These are phyloP conservation scores for Xiphorhynchus erythropygius DNA, from an alignment of 2,797 vertebrate genomes.

Conservation along the genomic window DNA sequence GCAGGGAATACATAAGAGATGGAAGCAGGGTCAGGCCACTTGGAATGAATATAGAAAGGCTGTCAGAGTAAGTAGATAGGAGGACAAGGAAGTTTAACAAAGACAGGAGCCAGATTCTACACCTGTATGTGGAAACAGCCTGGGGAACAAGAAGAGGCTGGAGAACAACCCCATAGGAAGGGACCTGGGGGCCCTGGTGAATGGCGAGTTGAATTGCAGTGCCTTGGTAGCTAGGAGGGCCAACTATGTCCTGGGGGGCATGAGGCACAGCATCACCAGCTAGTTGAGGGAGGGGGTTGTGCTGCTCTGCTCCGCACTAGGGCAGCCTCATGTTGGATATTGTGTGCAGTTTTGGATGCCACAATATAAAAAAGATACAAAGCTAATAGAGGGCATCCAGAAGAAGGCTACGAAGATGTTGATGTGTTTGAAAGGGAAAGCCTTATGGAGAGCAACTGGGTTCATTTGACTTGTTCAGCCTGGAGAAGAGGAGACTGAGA, in stretches of 20 bases:
- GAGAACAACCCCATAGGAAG: neutral
- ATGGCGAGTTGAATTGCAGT: neutral
- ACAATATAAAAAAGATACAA: neutral
- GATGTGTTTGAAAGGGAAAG: neutral
- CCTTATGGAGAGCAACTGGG: neutral
- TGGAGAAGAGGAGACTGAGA: neutral
- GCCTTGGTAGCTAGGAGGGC: neutral
- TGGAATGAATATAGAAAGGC: neutral
- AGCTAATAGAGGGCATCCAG: neutral
- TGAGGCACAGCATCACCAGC: rapidly evolving
- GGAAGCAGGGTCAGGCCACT: neutral
- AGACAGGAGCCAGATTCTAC: neutral
- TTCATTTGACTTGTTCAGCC: neutral
- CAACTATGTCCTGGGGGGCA: rapidly evolving
- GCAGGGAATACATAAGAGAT: neutral
- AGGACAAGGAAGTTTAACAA: neutral
- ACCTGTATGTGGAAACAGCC: neutral
- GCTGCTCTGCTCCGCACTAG: rapidly evolving
- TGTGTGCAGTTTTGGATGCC: neutral
- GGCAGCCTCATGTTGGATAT: rapidly evolving
- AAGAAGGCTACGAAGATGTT: neutral
- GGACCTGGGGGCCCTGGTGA: rapidly evolving
- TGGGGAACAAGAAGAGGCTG: neutral
- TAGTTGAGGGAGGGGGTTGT: rapidly evolving
- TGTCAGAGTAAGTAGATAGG: neutral